These are phyloP conservation scores for Peromyscus nudipes DNA, from an alignment of 2,797 vertebrate genomes.

Conservation along the genomic window DNA sequence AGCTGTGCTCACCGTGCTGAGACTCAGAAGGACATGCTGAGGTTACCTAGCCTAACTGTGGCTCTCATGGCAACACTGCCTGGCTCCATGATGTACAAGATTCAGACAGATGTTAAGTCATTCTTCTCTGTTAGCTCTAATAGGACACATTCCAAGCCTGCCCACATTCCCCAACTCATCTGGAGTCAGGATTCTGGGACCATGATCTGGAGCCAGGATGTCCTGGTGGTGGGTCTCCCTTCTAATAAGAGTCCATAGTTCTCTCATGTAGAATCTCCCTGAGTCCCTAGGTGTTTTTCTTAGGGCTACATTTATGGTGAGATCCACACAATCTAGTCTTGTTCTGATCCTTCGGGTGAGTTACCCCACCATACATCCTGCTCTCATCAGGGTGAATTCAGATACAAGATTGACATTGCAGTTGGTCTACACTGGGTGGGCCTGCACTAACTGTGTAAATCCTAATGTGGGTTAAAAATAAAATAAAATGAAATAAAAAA, in stretches of 20 bases:
- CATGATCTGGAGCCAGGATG: not conserved
- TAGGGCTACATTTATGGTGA: not conserved
- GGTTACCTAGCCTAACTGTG: not conserved
- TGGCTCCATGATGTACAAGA: too few relatives aligned
- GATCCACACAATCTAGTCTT: not conserved
- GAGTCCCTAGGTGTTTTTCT: not conserved
- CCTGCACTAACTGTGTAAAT: not conserved
- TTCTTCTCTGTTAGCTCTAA: not conserved
- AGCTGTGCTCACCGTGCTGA: not conserved
- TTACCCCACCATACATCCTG: not conserved
- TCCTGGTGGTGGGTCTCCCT: not conserved
- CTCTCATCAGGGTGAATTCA: not conserved
- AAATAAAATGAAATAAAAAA: not conserved
- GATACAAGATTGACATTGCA: not conserved
- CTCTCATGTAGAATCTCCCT: not conserved
- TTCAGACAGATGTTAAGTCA: not conserved
- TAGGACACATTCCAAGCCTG: not conserved
- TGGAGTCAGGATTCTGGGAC: not conserved
- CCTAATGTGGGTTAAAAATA: not conserved
- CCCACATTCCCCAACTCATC: not conserved
- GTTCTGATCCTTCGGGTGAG: not conserved
- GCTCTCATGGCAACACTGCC: not conserved
- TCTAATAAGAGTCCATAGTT: not conserved
- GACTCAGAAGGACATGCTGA: not conserved
- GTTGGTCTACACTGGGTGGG: not conserved